A percentile compares a stretch with the other conserved stretches of the same genome.
Evolutionary conservation across 2,113 vertebrate genomes (phyloP).

Genomic region (Camarhynchus parvulus): DNA sequence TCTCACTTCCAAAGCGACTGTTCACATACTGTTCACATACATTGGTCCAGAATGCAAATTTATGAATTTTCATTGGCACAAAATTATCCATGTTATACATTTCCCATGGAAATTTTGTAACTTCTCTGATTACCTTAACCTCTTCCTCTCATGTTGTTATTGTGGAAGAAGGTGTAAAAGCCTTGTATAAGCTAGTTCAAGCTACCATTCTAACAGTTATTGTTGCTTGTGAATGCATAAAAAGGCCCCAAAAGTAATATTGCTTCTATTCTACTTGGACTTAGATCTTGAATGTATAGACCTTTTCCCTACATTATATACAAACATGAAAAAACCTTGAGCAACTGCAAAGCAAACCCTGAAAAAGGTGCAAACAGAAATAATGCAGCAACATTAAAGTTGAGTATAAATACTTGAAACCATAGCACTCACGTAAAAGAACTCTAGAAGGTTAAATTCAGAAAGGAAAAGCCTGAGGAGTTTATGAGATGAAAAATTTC

Average conservation of each 20-base stretch:
- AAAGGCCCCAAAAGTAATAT: rapidly evolving
- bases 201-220: not conserved
- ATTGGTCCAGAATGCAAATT: not conserved
- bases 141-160: not conserved
- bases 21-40: not conserved
- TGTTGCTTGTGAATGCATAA: not conserved
- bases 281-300: not conserved
- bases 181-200: not conserved
- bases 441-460: not conserved
- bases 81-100: not conserved
- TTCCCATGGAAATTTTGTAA: not conserved
- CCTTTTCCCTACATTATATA: not conserved
- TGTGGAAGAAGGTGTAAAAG: not conserved
- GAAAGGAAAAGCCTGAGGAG: not conserved
- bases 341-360: not conserved
- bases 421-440: not conserved
- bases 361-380: not conserved
- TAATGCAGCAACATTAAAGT: not conserved
- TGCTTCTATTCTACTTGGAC: not conserved
- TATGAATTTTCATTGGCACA: not conserved
- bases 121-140: not conserved
- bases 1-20: not conserved
- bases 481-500: not conserved
- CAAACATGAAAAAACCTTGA: not conserved
- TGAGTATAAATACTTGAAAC: not conserved